Conservation (phyloP, 2,113 vertebrate species). For the Hyaena hyaena region DNA sequence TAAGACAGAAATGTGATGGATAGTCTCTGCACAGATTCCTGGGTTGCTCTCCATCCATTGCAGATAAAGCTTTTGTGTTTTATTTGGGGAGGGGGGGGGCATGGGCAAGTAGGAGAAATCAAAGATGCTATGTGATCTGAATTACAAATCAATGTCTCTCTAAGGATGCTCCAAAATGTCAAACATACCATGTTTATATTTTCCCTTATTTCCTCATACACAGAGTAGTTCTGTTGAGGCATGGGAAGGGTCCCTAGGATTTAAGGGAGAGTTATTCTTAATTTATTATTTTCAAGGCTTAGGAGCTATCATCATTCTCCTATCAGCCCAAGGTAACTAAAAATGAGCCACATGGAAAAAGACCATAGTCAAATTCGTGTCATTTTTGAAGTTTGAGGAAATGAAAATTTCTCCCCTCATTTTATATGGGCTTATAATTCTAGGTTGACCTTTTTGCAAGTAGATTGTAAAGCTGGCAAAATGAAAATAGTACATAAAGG, state of each 20-base stretch:
- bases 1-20: conserved; percentile 90
- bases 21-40: conserved; percentile 87
- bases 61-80: conserved; percentile 82
- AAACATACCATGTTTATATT: conserved; percentile 77
- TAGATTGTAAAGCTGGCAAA: conserved; percentile 18
- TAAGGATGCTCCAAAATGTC: conserved; percentile 79
- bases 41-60: conserved; percentile 83
- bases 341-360: conserved; percentile 37
- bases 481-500: not conserved
- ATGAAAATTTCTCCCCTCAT: conserved; percentile 5
- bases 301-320: not conserved
- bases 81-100: conserved; percentile 68
- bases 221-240: conserved; percentile 47
- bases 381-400: conserved; percentile 49
- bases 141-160: conserved; percentile 85
- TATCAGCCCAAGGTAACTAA: conserved; percentile 43
- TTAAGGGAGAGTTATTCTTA: conserved; percentile 7
- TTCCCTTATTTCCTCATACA: conserved; percentile 62
- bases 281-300: conserved; percentile 45
- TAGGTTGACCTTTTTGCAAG: conserved; percentile 10
- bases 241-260: not conserved
- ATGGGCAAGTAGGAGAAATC: conserved; percentile 80
- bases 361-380: not conserved
- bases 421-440: not conserved
- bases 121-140: conserved; percentile 87